Base-by-base conservation (phyloP, 2,888 invertebrate genomes). In the Drosophila macrothrix region DNA sequence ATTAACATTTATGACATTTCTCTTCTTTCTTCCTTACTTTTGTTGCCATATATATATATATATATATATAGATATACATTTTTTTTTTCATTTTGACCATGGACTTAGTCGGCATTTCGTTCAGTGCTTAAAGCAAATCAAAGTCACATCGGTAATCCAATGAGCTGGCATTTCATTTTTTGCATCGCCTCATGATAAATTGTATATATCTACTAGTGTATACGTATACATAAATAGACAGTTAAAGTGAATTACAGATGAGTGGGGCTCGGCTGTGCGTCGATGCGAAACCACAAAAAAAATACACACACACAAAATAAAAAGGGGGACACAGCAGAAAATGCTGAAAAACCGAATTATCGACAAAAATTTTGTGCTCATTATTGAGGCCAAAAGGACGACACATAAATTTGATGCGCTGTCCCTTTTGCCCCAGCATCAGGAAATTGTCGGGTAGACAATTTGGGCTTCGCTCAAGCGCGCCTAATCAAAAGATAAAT, bases 171-270 rank as follows among this genome's bases (percentile, higher is more conserved):
- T 84, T 82, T 87, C 88, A 87, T 84, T 84, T 75, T 50, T 58
- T 58, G 50, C 67, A 67, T 49, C 50, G 49, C 35, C 54, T 73
- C 67, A 80, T 88, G 82, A 86, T 88, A 90, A 80, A 86, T 87
- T 74, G 67, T 69, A 73, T 69, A 64, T 53, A 66, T 35, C 52
- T 46, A 61, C 37, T 50, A 14, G 43, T 53, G 39, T 49, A 53
- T 56, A 50, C 29, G 25, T 50, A 35, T 50, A 43, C 7, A 58
- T 60, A 52, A 77, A 74, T 76, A 79, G 78, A 84, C 90, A 90
- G 81, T 81, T 83, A 84, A 90, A 88, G 90, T 90, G 91, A 88
- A 90, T 90, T 77, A 73, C 81, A 81, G 79, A 87, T 90, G 90
- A 88, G 82, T 56, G 68, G 53, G 68, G 72, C 62, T 37, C 35